These are phyloP conservation scores for Trachymyrmex septentrionalis DNA, from an alignment of 1,140 invertebrate genomes.

Conservation along the genomic window DNA sequence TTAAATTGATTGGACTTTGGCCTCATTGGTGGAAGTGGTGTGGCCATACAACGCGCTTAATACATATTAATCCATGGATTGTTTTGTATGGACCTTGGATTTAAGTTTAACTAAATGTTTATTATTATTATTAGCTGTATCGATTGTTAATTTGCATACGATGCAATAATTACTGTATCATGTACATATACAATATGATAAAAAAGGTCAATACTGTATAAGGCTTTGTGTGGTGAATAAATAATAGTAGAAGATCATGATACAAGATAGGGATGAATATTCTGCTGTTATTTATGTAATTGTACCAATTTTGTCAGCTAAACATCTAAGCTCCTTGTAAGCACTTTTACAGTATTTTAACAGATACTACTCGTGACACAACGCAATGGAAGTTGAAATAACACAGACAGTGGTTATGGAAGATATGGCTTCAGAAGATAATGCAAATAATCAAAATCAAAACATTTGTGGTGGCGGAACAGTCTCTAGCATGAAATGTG, in stretches of 20 bases:
- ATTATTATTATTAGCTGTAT: conserved; percentile 33
- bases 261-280: neutral
- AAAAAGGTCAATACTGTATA: conserved; percentile 2
- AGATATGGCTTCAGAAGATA: neutral
- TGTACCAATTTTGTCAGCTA: neutral
- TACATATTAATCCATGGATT: conserved; percentile 71
- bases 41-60: conserved; percentile 79
- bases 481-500: neutral
- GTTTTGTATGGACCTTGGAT: conserved; percentile 52
- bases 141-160: conserved; percentile 36
- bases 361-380: conserved; percentile 49
- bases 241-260: neutral
- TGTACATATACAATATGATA: neutral
- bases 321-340: neutral
- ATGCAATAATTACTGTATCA: conserved; percentile 30
- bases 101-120: conserved; percentile 62
- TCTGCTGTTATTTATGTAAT: conserved; percentile 3
- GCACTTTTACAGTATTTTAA: conserved; percentile 69
- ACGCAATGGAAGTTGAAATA: conserved; percentile 60
- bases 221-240: neutral
- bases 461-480: neutral
- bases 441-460: conserved; percentile 12
- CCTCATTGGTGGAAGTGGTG: conserved; percentile 84
- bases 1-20: conserved; percentile 84
- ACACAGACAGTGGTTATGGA: conserved; percentile 30